Evolutionary conservation across 1,140 invertebrate species (phyloP).

Genomic region (Drosophila ohnishii): DNA sequence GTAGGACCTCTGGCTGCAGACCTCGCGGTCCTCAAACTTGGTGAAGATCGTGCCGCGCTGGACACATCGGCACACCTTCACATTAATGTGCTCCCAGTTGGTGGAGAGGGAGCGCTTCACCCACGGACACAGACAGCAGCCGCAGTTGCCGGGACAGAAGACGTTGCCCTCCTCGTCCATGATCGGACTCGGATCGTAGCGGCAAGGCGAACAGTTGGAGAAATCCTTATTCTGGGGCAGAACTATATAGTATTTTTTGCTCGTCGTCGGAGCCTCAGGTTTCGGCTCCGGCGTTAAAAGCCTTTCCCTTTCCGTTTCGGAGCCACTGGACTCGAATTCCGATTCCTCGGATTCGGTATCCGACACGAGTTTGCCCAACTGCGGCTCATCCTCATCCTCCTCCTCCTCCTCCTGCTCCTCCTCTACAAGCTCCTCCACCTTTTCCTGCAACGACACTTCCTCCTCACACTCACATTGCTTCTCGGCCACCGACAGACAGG

Average conservation of each 20-base stretch:
- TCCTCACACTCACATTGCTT: background rate
- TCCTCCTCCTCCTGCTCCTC: too few species aligned
- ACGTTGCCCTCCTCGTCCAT: conserved; percentile 74
- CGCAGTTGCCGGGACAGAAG: conserved; percentile 76
- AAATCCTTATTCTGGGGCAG: conserved; percentile 74
- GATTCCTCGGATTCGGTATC: background rate
- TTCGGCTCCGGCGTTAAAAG: background rate
- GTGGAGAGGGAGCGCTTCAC: conserved; percentile 28
- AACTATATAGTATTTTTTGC: conserved; percentile 53
- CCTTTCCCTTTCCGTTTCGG: background rate
- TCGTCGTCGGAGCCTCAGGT: background rate
- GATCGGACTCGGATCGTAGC: conserved; percentile 71
- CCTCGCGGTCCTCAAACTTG: conserved; percentile 44
- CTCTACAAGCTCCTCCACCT: background rate
- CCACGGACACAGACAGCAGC: conserved; percentile 77
- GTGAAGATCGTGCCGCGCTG: conserved; percentile 65
- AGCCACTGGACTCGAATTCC: background rate
- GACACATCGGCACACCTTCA: conserved; percentile 74
- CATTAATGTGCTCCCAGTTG: conserved; percentile 52
- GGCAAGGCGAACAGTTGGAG: conserved; percentile 66
- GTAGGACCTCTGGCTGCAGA: conserved; percentile 67
- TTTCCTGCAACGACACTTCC: background rate
- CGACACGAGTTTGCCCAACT: background rate
- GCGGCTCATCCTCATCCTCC: too few species aligned
- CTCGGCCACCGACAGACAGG: background rate